phyloP scores from a whole-genome alignment of 1,140 invertebrate genomes.

The Odontomachus brunneus region DNA sequence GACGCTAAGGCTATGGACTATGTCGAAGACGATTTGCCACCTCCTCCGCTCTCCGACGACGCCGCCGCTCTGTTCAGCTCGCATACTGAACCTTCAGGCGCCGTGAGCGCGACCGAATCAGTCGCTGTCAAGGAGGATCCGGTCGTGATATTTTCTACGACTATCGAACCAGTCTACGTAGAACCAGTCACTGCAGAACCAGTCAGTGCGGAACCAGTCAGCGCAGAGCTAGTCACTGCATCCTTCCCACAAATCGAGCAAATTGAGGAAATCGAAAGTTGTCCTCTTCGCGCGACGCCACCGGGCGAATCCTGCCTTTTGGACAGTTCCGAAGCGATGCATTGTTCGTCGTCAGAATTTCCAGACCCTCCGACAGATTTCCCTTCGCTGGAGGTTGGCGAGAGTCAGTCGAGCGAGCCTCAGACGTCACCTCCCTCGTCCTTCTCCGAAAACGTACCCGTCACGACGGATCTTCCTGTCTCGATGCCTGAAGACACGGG shows the following conservation, averaged over 20 bases:
- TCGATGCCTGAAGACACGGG: slow-evolving; percentile 36
- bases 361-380: background rate
- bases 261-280: background rate
- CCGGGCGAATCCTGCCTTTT: background rate
- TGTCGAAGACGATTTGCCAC: slow-evolving; percentile 69
- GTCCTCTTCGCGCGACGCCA: background rate
- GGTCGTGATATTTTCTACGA: slow-evolving; percentile 3
- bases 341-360: background rate
- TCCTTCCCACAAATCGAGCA: background rate
- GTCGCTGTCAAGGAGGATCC: background rate
- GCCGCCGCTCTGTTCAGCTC: background rate
- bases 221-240: background rate
- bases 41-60: slow-evolving; percentile 63
- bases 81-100: slow-evolving; percentile 12
- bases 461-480: slow-evolving; percentile 49
- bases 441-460: slow-evolving; percentile 35
- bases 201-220: too few species aligned
- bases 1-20: background rate
- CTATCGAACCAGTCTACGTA: background rate
- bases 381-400: background rate
- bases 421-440: background rate
- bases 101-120: background rate
- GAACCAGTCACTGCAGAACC: too few species aligned
- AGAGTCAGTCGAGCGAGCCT: slow-evolving; percentile 2
- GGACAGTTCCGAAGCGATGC: background rate